These are phyloP conservation scores for Nesometra sesokonis DNA, from an alignment of 35 echinoderm and acorn worm genomes.

Conservation along the genomic window DNA sequence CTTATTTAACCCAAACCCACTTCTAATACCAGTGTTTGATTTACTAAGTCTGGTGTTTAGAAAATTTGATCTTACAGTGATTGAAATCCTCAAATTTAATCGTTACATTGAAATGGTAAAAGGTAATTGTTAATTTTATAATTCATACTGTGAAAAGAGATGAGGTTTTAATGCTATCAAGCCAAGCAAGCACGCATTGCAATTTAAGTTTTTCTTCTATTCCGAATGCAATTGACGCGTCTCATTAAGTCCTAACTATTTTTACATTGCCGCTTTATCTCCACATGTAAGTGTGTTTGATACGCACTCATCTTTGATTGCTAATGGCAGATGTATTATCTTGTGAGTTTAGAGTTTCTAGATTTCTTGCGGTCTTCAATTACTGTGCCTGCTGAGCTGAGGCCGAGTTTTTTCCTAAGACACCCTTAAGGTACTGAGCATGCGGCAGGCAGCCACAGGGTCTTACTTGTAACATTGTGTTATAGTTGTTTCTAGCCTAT, in stretches of 20 bases:
- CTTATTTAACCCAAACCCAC: no score
- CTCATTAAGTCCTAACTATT: neutral
- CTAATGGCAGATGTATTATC: neutral
- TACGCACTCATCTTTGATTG: neutral
- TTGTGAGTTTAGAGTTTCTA: neutral
- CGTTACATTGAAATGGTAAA: neutral
- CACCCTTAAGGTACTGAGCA: neutral
- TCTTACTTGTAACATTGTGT: neutral
- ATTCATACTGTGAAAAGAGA: neutral
- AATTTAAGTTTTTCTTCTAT: neutral
- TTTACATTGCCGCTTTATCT: neutral
- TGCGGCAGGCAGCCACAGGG: neutral
- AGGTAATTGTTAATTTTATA: neutral
- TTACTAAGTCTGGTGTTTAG: no score
- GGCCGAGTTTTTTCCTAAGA: slow-evolving; percentile 42
- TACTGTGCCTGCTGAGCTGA: neutral
- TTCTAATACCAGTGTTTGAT: no score
- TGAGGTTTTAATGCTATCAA: neutral
- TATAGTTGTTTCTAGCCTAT: neutral
- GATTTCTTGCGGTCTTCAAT: neutral
- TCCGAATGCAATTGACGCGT: neutral
- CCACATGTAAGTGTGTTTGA: neutral
- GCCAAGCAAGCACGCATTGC: neutral
- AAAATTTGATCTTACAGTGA: no score
- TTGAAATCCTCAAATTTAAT: no score